phyloP scores from a whole-genome alignment of 2,113 vertebrate genomes.

The Mesembrinibis cayennensis region DNA sequence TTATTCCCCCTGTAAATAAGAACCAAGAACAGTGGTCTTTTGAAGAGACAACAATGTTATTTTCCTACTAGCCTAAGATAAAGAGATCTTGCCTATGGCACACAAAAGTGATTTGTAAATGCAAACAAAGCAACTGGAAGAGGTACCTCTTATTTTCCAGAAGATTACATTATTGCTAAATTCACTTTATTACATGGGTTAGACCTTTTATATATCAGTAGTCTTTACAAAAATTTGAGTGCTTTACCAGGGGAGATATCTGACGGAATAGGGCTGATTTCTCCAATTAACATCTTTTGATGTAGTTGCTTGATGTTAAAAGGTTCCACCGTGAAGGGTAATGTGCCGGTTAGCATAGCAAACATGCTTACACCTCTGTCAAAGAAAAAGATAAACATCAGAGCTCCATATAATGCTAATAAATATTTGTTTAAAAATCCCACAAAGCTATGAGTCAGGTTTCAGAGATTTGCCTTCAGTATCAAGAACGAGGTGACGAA shows the following conservation, averaged over 20 bases:
- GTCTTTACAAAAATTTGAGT: not conserved
- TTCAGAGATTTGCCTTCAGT: not conserved
- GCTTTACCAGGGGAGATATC: conserved; percentile 81
- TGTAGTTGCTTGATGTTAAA: conserved; percentile 86
- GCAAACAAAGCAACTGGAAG: not conserved
- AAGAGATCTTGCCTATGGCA: not conserved
- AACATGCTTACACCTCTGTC: conserved; percentile 83
- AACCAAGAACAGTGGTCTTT: not conserved
- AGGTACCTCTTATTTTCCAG: not conserved
- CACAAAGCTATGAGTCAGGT: not conserved
- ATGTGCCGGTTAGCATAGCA: conserved; percentile 82
- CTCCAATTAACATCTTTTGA: conserved; percentile 82
- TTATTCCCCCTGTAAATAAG: not conserved
- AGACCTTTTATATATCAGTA: not conserved
- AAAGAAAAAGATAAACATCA: conserved; percentile 12
- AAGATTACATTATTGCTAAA: not conserved
- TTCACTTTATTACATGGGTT: not conserved
- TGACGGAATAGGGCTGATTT: conserved; percentile 78
- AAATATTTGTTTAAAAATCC: not conserved
- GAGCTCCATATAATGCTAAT: not conserved
- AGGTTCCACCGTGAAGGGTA: conserved; percentile 81
- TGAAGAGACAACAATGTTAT: not conserved
- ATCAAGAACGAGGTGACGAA: not conserved
- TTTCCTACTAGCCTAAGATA: not conserved
- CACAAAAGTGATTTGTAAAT: not conserved